phyloP scores from a whole-genome alignment of 2,797 vertebrate species.

The Decapterus maruadsi region DNA sequence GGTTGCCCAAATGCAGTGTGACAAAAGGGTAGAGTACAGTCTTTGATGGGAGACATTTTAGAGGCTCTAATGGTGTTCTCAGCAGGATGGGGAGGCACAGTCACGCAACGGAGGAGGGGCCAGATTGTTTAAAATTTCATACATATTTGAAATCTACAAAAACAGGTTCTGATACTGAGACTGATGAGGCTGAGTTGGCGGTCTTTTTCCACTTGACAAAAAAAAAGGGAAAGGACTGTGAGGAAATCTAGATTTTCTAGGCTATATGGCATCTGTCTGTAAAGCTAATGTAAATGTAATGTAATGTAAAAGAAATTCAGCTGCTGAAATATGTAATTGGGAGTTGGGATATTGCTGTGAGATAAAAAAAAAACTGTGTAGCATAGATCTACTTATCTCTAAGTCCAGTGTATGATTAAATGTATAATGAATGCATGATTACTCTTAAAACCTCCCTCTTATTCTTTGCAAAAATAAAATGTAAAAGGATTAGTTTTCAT shows the following conservation, averaged over 20 bases:
- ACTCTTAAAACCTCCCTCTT: background rate
- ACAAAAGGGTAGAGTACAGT: conserved; percentile 52
- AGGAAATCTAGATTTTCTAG: background rate
- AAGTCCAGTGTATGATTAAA: background rate
- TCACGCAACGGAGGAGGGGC: conserved; percentile 58
- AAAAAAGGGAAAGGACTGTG: background rate
- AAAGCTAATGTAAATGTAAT: no score
- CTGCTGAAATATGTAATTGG: conserved; percentile 19
- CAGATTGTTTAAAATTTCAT: conserved; percentile 62
- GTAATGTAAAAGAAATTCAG: no score
- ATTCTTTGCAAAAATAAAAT: background rate
- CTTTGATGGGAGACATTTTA: conserved; percentile 61
- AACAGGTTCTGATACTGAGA: background rate
- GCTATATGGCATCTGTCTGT: background rate
- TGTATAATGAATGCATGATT: conserved; percentile 8
- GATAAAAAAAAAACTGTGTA: conserved; percentile 11
- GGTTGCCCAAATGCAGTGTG: conserved; percentile 45
- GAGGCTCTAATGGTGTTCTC: conserved; percentile 65
- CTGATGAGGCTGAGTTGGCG: background rate
- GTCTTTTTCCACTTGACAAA: conserved; percentile 5
- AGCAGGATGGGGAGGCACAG: conserved; percentile 43
- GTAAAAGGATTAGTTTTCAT: background rate
- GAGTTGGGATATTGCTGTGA: background rate
- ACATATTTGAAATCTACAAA: conserved; percentile 47
- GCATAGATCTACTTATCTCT: background rate